phyloP scores from a whole-genome alignment of 2,113 vertebrate species.

The Alligator sinensis region DNA sequence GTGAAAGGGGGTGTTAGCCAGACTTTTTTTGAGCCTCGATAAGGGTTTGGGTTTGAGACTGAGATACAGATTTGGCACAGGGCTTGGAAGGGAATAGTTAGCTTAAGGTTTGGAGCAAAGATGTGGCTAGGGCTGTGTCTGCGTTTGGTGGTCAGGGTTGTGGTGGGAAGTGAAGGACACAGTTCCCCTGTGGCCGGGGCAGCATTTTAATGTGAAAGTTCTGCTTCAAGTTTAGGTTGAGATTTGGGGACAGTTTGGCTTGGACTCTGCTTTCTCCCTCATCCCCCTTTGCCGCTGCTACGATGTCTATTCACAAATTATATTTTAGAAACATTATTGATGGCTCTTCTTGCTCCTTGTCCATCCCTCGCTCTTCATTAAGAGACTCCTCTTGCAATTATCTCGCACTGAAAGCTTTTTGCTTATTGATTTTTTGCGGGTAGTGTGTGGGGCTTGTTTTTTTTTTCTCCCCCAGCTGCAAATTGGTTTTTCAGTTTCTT shows the following conservation, averaged over 20 bases:
- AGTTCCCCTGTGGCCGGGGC: not conserved
- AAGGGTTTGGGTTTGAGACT: not conserved
- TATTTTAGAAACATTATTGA: not conserved
- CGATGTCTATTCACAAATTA: not conserved
- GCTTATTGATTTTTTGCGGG: not conserved
- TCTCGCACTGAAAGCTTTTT: not conserved
- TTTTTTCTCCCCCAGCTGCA: not conserved
- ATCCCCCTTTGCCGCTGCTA: not conserved
- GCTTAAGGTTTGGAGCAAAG: not conserved
- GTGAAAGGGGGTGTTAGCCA: not conserved
- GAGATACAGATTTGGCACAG: not conserved
- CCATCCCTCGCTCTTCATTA: not conserved
- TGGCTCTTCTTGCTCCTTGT: not conserved
- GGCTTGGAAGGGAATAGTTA: not conserved
- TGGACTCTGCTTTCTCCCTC: not conserved
- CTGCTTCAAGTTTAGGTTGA: not conserved
- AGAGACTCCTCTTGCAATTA: not conserved
- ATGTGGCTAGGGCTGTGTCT: not conserved
- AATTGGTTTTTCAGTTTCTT: not conserved
- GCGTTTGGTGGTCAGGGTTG: not conserved
- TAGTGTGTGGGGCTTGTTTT: too few relatives aligned
- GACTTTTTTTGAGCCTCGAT: not conserved
- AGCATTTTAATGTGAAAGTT: not conserved
- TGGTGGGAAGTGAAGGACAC: not conserved
- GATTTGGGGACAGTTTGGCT: not conserved